Conservation (phyloP, 1,140 invertebrate genomes). For the Diachasma alloeum region DNA sequence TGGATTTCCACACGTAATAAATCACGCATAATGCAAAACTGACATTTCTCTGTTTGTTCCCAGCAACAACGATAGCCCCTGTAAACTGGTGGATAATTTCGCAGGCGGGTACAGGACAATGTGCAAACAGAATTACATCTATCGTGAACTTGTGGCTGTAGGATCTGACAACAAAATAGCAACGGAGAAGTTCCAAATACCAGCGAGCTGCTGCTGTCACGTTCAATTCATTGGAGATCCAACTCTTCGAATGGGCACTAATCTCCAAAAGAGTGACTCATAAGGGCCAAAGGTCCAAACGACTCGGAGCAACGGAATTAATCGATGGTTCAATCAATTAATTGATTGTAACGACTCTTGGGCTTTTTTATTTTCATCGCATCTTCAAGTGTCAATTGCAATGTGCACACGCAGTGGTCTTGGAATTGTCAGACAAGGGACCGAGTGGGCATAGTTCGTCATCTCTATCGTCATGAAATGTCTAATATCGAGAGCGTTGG, state of each 20-base stretch:
- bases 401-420: too few species aligned
- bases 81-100: constrained; percentile 35
- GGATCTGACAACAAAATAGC: constrained; percentile 60
- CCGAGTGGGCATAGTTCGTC: not conserved
- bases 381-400: too few species aligned
- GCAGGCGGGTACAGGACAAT: constrained; percentile 60
- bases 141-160: constrained; percentile 66
- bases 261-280: not conserved
- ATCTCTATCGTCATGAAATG: not conserved
- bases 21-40: too few species aligned
- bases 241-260: constrained; percentile 25
- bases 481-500: not conserved
- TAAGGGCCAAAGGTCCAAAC: not conserved
- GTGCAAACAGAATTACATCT: constrained; percentile 73
- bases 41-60: constrained; percentile 38
- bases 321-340: too few species aligned
- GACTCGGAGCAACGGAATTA: not conserved
- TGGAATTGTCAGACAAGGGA: too few species aligned
- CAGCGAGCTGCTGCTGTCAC: constrained; percentile 72
- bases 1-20: too few species aligned
- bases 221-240: constrained; percentile 47
- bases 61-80: constrained; percentile 43
- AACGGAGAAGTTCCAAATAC: constrained; percentile 67
- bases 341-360: too few species aligned
- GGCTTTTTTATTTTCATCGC: too few species aligned